Base-by-base conservation (phyloP, 1,140 invertebrate species). In the Phortica variegata region DNA sequence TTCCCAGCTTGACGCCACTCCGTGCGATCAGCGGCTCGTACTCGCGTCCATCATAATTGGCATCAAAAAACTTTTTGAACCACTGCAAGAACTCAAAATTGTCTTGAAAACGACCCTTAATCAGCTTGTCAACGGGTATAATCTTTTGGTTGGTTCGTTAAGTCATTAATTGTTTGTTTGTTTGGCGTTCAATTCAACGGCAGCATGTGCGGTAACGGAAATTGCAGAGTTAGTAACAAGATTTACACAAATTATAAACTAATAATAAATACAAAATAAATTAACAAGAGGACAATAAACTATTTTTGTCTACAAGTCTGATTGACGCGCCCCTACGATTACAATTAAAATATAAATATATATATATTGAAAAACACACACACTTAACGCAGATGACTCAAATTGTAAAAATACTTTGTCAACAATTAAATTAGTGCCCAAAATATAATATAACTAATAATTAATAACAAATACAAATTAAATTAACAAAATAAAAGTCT, bases 21-120 rank as follows among this genome's bases (percentile, higher is more conserved):
- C 97, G 84, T 32, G 90, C 91, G 54, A 90, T 89, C 41, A 90
- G 79, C 32, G 93, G 89, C 77, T 98, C 90, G 79, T 99, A 99
- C 47, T 93, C 90, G 57, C 89, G 84, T 44, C 94, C 95, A 75
- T 97, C 92, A 80, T 97, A 98, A 82, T 99, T 99, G 39, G 95
- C 95, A 83, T 99, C 96, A 81, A 98, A 99, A 80, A 99, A 98
- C 77, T 97, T 97, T 84, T 99, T 98, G 82, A 99, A 99, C 97
- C 97, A 99, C 83, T 99, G 97, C 54, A 99, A 87, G 83, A 99
- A 99, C 81, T 99, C 97, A 86, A 99, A 99, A 82, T 99, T 99
- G 81, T 99, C 96, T 86, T 96, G 93, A 80, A 98, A 98, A 72
- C 92, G 87, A 61, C 93, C 95, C 79, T 98, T 98, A 73, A 97